phyloP scores from a whole-genome alignment of 2,113 vertebrate genomes.

The Crotalus horridus region DNA sequence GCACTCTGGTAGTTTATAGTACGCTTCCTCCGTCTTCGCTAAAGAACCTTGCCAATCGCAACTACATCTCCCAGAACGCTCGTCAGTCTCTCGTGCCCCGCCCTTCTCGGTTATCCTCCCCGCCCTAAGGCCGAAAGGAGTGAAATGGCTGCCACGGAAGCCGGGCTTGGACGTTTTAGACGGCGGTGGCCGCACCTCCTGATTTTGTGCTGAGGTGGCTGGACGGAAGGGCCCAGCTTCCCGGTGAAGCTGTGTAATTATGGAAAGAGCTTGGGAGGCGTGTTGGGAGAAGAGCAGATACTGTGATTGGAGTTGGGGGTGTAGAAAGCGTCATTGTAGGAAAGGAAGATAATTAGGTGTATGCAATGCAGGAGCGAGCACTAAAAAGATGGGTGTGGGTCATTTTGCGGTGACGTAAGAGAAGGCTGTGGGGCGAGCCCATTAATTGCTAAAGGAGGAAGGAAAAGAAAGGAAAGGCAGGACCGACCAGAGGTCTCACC shows the following conservation, averaged over 20 bases:
- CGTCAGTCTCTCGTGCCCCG: constrained; percentile 14
- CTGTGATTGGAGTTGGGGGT: background rate
- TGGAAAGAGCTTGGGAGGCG: background rate
- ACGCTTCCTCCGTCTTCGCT: constrained; percentile 19
- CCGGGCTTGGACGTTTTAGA: background rate
- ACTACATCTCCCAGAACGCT: constrained; percentile 39
- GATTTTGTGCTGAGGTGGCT: background rate
- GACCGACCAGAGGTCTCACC: background rate
- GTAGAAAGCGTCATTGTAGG: background rate
- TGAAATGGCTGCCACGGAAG: constrained; percentile 78
- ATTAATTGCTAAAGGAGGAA: background rate
- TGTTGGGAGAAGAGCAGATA: background rate
- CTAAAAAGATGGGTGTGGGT: background rate
- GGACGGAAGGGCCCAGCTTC: constrained; percentile 1
- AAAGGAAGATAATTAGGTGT: background rate
- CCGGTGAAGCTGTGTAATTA: constrained; percentile 1
- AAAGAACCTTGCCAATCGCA: background rate
- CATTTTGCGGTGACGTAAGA: background rate
- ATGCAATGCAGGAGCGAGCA: constrained; percentile 9
- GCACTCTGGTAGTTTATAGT: constrained; percentile 4
- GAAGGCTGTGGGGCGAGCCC: background rate
- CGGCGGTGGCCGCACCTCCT: background rate
- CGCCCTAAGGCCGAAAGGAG: constrained; percentile 60
- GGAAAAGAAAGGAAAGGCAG: no score
- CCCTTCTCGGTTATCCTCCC: constrained; percentile 60